Conservation (phyloP, 1,140 invertebrate genomes). For the Trachymyrmex septentrionalis region DNA sequence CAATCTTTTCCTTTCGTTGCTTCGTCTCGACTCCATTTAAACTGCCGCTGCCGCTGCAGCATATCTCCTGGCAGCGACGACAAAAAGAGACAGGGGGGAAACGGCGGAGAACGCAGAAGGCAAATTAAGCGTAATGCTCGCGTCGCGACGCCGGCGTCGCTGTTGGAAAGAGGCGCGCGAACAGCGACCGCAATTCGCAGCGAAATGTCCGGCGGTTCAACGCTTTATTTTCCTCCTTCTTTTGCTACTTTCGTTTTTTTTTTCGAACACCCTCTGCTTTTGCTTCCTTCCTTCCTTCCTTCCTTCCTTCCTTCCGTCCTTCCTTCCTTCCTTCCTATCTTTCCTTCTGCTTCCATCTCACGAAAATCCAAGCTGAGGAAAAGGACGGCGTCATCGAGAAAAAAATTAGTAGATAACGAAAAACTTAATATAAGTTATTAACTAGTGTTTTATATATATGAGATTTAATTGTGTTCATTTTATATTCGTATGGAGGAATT, state of each 20-base stretch:
- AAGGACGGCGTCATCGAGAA: constrained; percentile 1
- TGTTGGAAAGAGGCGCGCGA: not conserved
- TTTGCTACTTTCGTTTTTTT: constrained; percentile 33
- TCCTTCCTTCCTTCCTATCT: constrained; percentile 20
- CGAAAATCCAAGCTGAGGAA: not conserved
- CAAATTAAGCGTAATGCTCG: constrained; percentile 74
- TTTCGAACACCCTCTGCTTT: constrained; percentile 36
- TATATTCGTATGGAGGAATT: not conserved
- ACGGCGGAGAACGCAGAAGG: constrained; percentile 51
- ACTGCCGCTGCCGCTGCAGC: constrained; percentile 21
- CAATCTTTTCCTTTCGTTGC: constrained; percentile 24
- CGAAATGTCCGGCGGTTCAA: constrained; percentile 44
- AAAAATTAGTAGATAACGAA: constrained; percentile 33
- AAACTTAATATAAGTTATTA: constrained; percentile 59
- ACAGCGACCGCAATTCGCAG: constrained; percentile 44
- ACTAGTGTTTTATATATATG: constrained; percentile 8
- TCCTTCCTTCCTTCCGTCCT: constrained; percentile 39
- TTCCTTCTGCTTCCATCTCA: not conserved
- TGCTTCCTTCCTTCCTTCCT: constrained; percentile 40
- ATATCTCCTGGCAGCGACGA: constrained; percentile 38
- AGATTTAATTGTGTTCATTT: not conserved
- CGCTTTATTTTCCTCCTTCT: constrained; percentile 39
- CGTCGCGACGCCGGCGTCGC: constrained; percentile 37
- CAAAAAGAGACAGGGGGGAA: constrained; percentile 47
- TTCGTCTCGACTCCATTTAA: constrained; percentile 58